These are phyloP conservation scores for Clistopyga incitator DNA, from an alignment of 2,888 invertebrate genomes.

Conservation along the genomic window DNA sequence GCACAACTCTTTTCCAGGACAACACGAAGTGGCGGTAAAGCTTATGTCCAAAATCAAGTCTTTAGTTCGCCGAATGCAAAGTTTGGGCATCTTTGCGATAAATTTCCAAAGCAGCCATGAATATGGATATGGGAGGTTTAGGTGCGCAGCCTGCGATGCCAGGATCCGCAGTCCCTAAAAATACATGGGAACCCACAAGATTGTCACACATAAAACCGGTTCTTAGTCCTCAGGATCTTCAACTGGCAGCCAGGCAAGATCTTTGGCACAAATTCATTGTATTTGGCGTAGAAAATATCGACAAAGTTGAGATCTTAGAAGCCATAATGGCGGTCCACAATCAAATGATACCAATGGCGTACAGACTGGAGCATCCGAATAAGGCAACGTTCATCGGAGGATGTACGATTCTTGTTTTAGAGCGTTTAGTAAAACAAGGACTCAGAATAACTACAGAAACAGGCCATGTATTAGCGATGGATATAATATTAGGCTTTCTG, in stretches of 20 bases:
- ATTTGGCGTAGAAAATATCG: constrained; percentile 72
- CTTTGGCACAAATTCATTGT: constrained; percentile 82
- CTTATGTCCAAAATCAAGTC: not conserved
- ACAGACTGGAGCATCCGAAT: constrained; percentile 72
- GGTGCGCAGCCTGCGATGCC: not conserved
- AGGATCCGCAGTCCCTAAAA: not conserved
- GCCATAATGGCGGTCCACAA: constrained; percentile 73
- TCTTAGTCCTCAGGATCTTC: constrained; percentile 73
- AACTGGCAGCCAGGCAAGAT: constrained; percentile 77
- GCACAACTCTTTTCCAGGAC: not conserved
- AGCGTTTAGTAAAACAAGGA: constrained; percentile 75
- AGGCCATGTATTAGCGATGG: constrained; percentile 74
- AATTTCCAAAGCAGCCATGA: not conserved
- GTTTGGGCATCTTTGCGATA: not conserved
- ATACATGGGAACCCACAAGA: constrained; percentile 76
- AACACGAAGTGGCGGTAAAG: not conserved
- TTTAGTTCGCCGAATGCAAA: not conserved
- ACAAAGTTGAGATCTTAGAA: constrained; percentile 73
- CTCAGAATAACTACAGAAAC: constrained; percentile 72
- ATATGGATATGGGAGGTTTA: not conserved
- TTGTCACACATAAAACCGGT: constrained; percentile 76
- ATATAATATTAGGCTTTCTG: constrained; percentile 80
- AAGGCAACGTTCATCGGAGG: constrained; percentile 78
- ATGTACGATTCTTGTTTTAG: constrained; percentile 74
- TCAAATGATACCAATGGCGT: constrained; percentile 78